Base-by-base conservation (phyloP, 2,797 vertebrate genomes). In the Synanceia verrucosa region DNA sequence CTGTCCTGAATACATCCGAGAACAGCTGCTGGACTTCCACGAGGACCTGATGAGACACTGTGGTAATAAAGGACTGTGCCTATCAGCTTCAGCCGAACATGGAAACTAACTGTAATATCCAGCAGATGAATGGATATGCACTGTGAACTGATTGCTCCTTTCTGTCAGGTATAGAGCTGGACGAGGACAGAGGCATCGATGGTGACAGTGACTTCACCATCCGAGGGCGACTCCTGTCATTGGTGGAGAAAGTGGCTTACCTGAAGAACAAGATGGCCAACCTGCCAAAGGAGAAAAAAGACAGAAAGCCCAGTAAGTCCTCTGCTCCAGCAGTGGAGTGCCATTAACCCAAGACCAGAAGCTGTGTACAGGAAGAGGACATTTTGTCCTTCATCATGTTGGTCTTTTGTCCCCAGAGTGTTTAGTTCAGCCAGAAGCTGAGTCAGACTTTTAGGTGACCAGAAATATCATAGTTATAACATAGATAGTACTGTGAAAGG, bases 11-110 rank as follows among this genome's bases (percentile, higher is more conserved):
- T 94, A 95, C 88, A 97, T 98, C 82, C 87, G 94, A 52, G 96
- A 97, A 67, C 95, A 97, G 29, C 95, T 98, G 39, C 81, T 97
- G 5, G 96, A 98, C 86, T 99, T 99, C 83, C 97, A 98, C 3
- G 95, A 97, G 81, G 97, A 99, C 77, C 89, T 99, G 65, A 98
- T 99, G 97, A 94, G 93, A 51, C 97, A 99, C 72, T 99, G 97
- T 87, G 97, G 97, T 98, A 94, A 84, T n/a, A n/a, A n/a, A n/a
- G n/a, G n/a, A 60, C 23, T 23, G n/a, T n/a, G 2, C 21, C 33
- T 9, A 10, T 83, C 28, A 14, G 46, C 66, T 78, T 51, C 26
- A 64, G 44, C 8, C 21, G 43, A 46, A 23, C 16, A 12, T 18
- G 16, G 23, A 37, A 18, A 24, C 56, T 0, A 44, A 33, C 29